Evolutionary conservation across 2,888 invertebrate genomes (phyloP).

Genomic region (Hirudinaria manillensis): DNA sequence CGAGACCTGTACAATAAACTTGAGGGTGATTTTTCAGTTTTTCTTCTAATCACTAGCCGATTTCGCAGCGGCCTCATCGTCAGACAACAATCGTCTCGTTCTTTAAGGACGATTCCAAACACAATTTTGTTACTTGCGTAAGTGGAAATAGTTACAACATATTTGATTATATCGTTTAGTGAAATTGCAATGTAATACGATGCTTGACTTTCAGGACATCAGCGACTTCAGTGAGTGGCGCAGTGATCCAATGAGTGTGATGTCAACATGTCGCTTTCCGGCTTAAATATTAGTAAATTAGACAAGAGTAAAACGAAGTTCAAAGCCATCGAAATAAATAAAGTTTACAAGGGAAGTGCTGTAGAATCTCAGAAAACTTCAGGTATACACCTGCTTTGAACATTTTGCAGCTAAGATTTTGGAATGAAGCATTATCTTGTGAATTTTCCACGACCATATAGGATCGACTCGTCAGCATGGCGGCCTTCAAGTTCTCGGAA

Average conservation of each 20-base stretch:
- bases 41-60: no score
- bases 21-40: no score
- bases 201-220: no score
- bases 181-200: no score
- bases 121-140: no score
- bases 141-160: no score
- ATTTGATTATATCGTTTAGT: no score
- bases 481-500: slow-evolving; percentile 99
- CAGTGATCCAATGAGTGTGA: slow-evolving; percentile 26
- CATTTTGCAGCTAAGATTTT: background rate
- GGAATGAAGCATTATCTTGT: background rate
- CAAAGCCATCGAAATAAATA: slow-evolving; percentile 95
- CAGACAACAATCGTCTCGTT: no score
- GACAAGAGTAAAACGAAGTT: slow-evolving; percentile 89
- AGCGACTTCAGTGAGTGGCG: no score
- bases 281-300: slow-evolving; percentile 60
- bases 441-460: slow-evolving; percentile 33
- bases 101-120: no score
- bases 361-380: slow-evolving; percentile 55
- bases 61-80: no score
- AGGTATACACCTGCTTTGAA: slow-evolving; percentile 38
- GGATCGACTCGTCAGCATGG: slow-evolving; percentile 86
- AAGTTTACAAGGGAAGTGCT: slow-evolving; percentile 71
- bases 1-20: no score
- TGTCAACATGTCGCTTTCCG: slow-evolving; percentile 25